Percentiles rank a stretch among this genome's conserved stretches.
Conservation (phyloP, 2,113 vertebrate genomes). For the Apodemus sylvaticus region DNA sequence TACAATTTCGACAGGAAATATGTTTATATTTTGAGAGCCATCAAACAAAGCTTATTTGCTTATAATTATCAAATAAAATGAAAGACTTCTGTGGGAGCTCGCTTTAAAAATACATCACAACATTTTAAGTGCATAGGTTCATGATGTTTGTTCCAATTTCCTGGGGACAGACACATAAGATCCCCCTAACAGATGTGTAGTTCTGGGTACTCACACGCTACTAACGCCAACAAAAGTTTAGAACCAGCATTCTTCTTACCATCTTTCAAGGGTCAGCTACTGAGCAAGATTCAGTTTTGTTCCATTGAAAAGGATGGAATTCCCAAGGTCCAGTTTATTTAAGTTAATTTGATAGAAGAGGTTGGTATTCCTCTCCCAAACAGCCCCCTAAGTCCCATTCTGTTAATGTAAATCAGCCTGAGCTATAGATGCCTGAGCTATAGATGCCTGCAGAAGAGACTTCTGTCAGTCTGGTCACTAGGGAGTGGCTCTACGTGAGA, state of each 20-base stretch:
- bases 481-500: neutral
- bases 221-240: slow-evolving; percentile 57
- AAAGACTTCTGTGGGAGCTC: slow-evolving; percentile 55
- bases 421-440: neutral
- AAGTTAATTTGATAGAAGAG: slow-evolving; percentile 33
- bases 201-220: slow-evolving; percentile 57
- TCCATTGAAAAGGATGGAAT: slow-evolving; percentile 64
- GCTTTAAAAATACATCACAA: slow-evolving; percentile 48
- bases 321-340: slow-evolving; percentile 40
- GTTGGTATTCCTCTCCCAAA: neutral
- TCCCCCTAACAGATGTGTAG: slow-evolving; percentile 64
- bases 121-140: slow-evolving; percentile 62
- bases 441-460: neutral
- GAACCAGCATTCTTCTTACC: neutral
- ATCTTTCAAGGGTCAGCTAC: slow-evolving; percentile 51
- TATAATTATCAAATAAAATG: slow-evolving; percentile 57
- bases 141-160: slow-evolving; percentile 60
- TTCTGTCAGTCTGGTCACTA: neutral
- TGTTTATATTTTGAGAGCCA: slow-evolving; percentile 29
- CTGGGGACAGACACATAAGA: slow-evolving; percentile 67
- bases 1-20: slow-evolving; percentile 43
- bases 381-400: neutral
- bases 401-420: neutral
- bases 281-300: slow-evolving; percentile 31
- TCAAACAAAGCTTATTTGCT: slow-evolving; percentile 37